These are phyloP conservation scores for Calameuta pallipes DNA, from an alignment of 2,888 invertebrate species.

Conservation along the genomic window DNA sequence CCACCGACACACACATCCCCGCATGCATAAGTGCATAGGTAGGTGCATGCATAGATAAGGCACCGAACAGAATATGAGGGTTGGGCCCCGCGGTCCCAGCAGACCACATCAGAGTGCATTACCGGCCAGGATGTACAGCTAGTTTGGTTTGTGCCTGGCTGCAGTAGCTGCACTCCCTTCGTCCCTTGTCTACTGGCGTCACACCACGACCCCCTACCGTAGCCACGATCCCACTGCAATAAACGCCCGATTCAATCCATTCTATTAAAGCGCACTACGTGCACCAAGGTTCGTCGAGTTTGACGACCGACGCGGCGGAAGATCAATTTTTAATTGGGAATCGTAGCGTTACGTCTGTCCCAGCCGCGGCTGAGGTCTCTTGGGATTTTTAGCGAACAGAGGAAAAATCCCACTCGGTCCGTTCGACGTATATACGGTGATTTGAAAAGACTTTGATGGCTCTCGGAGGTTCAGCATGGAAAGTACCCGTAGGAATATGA, in stretches of 20 bases:
- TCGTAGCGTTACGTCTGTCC: background rate
- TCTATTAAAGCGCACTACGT: conserved; percentile 18
- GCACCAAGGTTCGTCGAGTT: background rate
- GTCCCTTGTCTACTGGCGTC: conserved; percentile 3
- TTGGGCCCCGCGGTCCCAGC: conserved; percentile 5
- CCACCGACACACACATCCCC: background rate
- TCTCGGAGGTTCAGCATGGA: no score
- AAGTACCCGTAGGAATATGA: no score
- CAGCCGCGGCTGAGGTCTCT: background rate
- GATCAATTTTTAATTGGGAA: background rate
- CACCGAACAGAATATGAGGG: conserved; percentile 26
- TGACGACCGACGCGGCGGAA: background rate
- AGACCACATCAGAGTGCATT: conserved; percentile 44
- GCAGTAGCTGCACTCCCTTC: conserved; percentile 10
- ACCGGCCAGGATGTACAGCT: conserved; percentile 30
- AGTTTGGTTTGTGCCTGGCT: conserved; percentile 29
- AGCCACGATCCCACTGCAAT: conserved; percentile 17
- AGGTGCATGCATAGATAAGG: conserved; percentile 36
- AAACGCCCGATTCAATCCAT: conserved; percentile 27
- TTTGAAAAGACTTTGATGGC: no score
- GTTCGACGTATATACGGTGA: no score
- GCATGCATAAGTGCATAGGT: conserved; percentile 4
- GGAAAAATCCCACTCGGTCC: no score
- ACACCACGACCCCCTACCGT: conserved; percentile 9
- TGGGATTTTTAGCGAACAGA: no score